Evolutionary conservation across 2,113 vertebrate species (phyloP).

Genomic region (Trachemys scripta): DNA sequence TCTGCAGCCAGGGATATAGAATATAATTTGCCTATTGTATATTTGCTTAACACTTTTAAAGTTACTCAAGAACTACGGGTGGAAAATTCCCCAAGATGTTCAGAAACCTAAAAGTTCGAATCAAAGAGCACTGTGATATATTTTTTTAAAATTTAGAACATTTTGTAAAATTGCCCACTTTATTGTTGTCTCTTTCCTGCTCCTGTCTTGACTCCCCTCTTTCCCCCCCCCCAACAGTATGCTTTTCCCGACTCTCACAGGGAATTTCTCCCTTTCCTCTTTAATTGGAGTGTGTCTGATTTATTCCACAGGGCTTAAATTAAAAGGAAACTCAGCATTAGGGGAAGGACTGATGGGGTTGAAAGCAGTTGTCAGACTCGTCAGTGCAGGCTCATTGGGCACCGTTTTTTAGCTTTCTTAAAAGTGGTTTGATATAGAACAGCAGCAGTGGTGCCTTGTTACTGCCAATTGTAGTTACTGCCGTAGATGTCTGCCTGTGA

Average conservation of each 20-base stretch:
- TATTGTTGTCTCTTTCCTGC: background rate
- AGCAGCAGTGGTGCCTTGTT: background rate
- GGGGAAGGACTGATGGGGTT: conserved; percentile 11
- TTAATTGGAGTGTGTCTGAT: background rate
- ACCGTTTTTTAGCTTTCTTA: background rate
- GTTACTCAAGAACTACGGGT: background rate
- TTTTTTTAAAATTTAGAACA: background rate
- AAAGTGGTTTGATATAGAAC: background rate
- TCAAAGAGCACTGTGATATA: background rate
- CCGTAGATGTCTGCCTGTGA: background rate
- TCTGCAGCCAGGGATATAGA: background rate
- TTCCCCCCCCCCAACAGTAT: background rate
- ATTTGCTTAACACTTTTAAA: background rate
- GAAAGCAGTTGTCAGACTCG: background rate
- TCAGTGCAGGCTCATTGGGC: background rate
- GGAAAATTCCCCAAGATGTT: background rate
- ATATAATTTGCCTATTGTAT: background rate
- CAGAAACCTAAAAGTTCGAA: conserved; percentile 28
- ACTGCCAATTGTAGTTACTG: accelerated
- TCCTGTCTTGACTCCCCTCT: background rate
- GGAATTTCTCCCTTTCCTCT: background rate
- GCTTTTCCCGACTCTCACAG: background rate
- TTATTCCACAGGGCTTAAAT: conserved; percentile 50
- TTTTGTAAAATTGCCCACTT: background rate
- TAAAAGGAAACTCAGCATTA: conserved; percentile 34